Evolutionary conservation across 2,888 invertebrate species (phyloP), one percentile per base, ranked within the genome.

Genomic region (Eilema depressum): DNA sequence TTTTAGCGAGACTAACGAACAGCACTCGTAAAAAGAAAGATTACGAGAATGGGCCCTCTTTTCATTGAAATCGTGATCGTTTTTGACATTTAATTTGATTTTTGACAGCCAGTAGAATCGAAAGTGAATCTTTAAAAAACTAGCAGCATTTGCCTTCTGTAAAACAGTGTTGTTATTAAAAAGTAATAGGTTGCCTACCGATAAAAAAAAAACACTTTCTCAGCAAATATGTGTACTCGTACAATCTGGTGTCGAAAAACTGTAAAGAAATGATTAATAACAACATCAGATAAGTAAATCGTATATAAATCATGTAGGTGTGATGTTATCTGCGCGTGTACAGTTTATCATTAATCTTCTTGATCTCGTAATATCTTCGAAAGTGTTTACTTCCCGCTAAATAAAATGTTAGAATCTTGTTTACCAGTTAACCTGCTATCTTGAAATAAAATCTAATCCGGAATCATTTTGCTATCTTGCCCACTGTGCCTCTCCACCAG

Each of bases 291-390:
- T 81, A 78, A 70, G 63, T 73, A 60, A 75, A 80, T 53, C 33
- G 47, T 30, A 59, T 72, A 73, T 80, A 77, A 78, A 80, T 80
- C 81, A 79, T 80, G 81, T 76, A 78, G 71, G 62, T 65, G 67
- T 76, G 86, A 86, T 84, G 80, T 73, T 86, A 90, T 89, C 89
- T 75, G 82, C 82, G 83, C 77, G 64, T 57, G 80, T 83, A 82
- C 85, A 63, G n/a, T 76, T 84, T 87, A 87, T 85, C 81, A 87
- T 87, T 81, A 83, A 88, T 86, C 76, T 66, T 81, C 28, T 53
- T 37, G 1, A 66, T 86, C 85, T 85, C 83, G 84, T 86, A 88
- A 89, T 75, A 66, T 64, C 75, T 68, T 76, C 69, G 87, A 87
- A 88, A 89, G 88, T 87, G 65, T 68, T 73, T 61, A 30, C 68